A percentile compares a stretch with the other conserved stretches of the same genome.
Evolutionary conservation across 1,140 invertebrate species (phyloP).

Genomic region (Arctopsyche grandis): DNA sequence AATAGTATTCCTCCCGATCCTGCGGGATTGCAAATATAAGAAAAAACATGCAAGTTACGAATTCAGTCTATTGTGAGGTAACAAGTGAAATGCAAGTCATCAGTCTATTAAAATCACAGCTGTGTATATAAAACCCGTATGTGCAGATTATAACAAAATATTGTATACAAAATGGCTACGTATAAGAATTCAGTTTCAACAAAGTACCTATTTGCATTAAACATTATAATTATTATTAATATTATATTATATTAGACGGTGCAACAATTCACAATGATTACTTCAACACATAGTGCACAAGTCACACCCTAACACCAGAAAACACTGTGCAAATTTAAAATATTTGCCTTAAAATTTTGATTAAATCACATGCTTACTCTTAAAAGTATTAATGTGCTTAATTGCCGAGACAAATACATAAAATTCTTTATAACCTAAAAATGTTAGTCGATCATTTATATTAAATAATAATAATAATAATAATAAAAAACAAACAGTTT

Average conservation of each 20-base stretch:
- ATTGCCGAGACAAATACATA: conserved; percentile 22
- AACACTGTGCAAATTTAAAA: conserved; percentile 51
- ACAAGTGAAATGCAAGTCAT: conserved; percentile 52
- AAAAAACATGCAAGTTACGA: conserved; percentile 41
- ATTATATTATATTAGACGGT: not conserved
- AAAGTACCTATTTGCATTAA: conserved; percentile 8
- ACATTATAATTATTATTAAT: not conserved
- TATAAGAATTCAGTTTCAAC: conserved; percentile 18
- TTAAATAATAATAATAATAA: conserved; percentile 62
- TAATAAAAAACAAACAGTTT: conserved; percentile 42
- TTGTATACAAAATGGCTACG: conserved; percentile 38
- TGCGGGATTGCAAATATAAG: conserved; percentile 37
- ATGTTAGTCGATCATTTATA: conserved; percentile 66
- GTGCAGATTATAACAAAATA: conserved; percentile 49
- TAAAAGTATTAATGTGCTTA: conserved; percentile 37
- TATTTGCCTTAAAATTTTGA: conserved; percentile 42
- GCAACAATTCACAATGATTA: conserved; percentile 33
- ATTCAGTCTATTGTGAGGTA: conserved; percentile 55
- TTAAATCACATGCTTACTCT: conserved; percentile 47
- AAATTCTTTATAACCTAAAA: conserved; percentile 48
- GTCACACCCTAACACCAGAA: conserved; percentile 52
- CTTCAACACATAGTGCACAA: conserved; percentile 49
- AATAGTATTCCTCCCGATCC: conserved; percentile 25
- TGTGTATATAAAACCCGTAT: conserved; percentile 51
- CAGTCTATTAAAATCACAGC: conserved; percentile 56